Percentiles rank a stretch among this genome's conserved stretches.
Evolutionary conservation across 2,113 vertebrate species (phyloP).

Genomic region (Gobiocypris rarus): DNA sequence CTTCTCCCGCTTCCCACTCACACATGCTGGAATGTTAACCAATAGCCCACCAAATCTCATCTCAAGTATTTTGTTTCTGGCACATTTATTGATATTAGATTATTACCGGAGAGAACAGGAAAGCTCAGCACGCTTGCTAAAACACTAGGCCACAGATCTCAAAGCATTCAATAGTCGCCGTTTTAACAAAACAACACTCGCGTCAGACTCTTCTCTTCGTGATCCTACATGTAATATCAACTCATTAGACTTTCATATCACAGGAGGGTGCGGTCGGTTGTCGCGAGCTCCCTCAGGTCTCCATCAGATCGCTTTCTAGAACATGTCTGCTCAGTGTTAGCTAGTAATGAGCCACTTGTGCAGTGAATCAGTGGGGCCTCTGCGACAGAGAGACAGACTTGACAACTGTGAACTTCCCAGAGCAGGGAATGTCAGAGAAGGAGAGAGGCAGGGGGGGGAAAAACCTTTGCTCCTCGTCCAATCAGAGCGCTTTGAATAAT

Average conservation of each 20-base stretch:
- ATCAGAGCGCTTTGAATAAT: slow-evolving; percentile 73
- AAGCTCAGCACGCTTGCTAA: background rate
- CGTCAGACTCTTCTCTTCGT: background rate
- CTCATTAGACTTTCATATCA: background rate
- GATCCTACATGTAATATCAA: slow-evolving; percentile 23
- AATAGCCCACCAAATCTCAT: too few species aligned
- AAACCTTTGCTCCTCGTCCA: slow-evolving; percentile 67
- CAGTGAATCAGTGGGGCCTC: slow-evolving; percentile 36
- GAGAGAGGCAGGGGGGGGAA: slow-evolving; percentile 7
- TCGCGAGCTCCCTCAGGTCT: slow-evolving; percentile 21
- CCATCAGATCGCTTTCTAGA: slow-evolving; percentile 39
- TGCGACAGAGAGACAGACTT: slow-evolving; percentile 43
- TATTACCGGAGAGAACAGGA: background rate
- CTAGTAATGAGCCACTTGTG: slow-evolving; percentile 39
- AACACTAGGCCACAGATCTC: background rate
- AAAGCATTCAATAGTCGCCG: background rate
- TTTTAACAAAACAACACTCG: background rate
- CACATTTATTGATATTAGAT: background rate
- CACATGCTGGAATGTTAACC: background rate
- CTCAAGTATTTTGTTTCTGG: background rate
- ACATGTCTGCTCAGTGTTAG: slow-evolving; percentile 22
- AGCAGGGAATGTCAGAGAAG: slow-evolving; percentile 50
- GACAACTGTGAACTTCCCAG: slow-evolving; percentile 58
- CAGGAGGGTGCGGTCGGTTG: background rate
- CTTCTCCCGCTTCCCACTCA: background rate